Percentiles rank a stretch among this genome's conserved stretches.
These are phyloP conservation scores for Ptychodera flava DNA, from an alignment of 35 echinoderm and acorn worm species.

Conservation along the genomic window DNA sequence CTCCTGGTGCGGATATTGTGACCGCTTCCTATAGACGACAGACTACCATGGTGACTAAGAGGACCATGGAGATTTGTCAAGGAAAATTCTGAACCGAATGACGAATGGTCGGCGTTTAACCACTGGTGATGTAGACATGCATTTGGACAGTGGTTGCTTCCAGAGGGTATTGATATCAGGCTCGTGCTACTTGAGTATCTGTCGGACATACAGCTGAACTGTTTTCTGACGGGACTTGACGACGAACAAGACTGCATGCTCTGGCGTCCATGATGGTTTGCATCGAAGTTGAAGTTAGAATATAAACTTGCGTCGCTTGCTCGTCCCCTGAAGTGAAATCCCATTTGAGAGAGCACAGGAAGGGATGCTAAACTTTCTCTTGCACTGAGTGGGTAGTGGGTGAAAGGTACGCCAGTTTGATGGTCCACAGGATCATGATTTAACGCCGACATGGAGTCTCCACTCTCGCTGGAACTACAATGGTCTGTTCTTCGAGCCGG, in stretches of 20 bases:
- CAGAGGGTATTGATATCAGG: background rate
- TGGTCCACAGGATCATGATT: background rate
- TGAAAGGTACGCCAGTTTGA: background rate
- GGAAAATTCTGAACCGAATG: background rate
- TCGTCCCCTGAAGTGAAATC: background rate
- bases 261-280: background rate
- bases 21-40: background rate
- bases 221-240: background rate
- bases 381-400: background rate
- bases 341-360: background rate
- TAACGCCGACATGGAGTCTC: background rate
- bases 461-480: background rate
- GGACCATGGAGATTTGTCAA: background rate
- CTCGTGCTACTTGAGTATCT: background rate
- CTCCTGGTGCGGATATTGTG: too few species aligned
- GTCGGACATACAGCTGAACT: background rate
- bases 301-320: background rate
- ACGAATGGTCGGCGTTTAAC: background rate
- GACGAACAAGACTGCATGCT: background rate
- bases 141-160: too few species aligned
- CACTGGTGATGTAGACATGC: background rate
- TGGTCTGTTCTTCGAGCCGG: background rate
- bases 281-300: background rate
- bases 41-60: background rate
- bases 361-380: background rate